These are phyloP conservation scores for Molorchus minor DNA, from an alignment of 2,888 invertebrate species.

Conservation along the genomic window DNA sequence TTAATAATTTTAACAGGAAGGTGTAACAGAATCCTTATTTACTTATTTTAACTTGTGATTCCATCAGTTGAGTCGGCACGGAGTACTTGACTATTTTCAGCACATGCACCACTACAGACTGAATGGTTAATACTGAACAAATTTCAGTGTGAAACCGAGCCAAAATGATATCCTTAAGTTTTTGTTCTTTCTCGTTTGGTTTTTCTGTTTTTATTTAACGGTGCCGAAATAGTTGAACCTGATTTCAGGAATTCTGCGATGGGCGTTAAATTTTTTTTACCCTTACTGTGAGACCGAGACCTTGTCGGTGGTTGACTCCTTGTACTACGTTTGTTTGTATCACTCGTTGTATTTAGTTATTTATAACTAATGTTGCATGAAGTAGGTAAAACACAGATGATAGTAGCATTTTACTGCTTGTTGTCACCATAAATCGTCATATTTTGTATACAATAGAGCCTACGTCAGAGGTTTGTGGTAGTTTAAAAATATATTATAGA, in stretches of 20 bases:
- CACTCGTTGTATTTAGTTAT: background rate
- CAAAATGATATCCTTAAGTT: constrained; percentile 35
- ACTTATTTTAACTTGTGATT: constrained; percentile 29
- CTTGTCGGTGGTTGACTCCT: background rate
- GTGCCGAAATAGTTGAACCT: constrained; percentile 18
- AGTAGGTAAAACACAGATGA: background rate
- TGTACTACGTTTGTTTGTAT: background rate
- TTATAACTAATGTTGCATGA: background rate
- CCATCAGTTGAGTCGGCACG: constrained; percentile 22
- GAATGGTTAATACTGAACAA: constrained; percentile 55
- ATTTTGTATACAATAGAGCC: too few species aligned
- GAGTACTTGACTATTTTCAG: constrained; percentile 53
- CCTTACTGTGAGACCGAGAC: background rate
- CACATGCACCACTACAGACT: constrained; percentile 45
- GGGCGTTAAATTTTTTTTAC: constrained; percentile 23
- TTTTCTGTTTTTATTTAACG: constrained; percentile 37
- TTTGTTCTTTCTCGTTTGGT: constrained; percentile 39
- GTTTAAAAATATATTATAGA: too few species aligned
- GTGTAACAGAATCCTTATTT: constrained; percentile 24
- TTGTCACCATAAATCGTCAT: too few species aligned
- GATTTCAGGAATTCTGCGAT: constrained; percentile 12
- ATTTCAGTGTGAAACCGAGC: constrained; percentile 35
- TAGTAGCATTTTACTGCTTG: background rate
- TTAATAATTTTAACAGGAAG: constrained; percentile 12
- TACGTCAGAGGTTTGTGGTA: too few species aligned